Conservation (phyloP, 1,140 invertebrate genomes). For the Bombus fervidus region DNA sequence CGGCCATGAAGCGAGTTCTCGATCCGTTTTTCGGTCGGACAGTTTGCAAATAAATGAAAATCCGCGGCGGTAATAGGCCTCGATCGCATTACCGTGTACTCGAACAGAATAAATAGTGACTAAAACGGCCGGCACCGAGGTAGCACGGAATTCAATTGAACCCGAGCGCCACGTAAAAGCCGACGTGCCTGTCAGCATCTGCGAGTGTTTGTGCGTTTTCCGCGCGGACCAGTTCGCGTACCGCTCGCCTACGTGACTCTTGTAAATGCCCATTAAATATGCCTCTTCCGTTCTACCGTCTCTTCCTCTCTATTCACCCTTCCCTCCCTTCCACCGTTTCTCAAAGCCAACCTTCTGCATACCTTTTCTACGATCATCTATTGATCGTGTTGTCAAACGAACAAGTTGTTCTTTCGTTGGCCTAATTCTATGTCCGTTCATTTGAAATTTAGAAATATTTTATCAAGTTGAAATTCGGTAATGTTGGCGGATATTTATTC, state of each 20-base stretch:
- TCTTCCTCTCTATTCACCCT: not conserved
- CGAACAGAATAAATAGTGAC: constrained; percentile 64
- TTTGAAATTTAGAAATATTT: not conserved
- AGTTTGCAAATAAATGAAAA: constrained; percentile 67
- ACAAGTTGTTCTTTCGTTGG: not conserved
- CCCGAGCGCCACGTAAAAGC: constrained; percentile 51
- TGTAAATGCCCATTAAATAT: constrained; percentile 70
- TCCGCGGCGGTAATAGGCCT: constrained; percentile 56
- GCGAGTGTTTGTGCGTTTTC: constrained; percentile 38
- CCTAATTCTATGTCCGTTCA: not conserved
- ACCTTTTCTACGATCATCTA: not conserved
- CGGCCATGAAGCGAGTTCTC: constrained; percentile 33
- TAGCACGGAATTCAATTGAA: constrained; percentile 52
- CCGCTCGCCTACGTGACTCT: constrained; percentile 33
- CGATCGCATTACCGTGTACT: constrained; percentile 64
- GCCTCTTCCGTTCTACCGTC: constrained; percentile 53
- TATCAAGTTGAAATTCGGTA: no score
- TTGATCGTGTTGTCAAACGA: constrained; percentile 39
- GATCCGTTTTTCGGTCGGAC: constrained; percentile 46
- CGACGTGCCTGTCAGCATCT: constrained; percentile 42
- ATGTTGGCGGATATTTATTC: no score
- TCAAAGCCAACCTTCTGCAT: not conserved
- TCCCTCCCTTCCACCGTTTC: not conserved
- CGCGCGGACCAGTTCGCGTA: constrained; percentile 10
- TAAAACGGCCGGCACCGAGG: constrained; percentile 51